Conservation (phyloP, 2,888 invertebrate species). For the Coelopa pilipes region DNA sequence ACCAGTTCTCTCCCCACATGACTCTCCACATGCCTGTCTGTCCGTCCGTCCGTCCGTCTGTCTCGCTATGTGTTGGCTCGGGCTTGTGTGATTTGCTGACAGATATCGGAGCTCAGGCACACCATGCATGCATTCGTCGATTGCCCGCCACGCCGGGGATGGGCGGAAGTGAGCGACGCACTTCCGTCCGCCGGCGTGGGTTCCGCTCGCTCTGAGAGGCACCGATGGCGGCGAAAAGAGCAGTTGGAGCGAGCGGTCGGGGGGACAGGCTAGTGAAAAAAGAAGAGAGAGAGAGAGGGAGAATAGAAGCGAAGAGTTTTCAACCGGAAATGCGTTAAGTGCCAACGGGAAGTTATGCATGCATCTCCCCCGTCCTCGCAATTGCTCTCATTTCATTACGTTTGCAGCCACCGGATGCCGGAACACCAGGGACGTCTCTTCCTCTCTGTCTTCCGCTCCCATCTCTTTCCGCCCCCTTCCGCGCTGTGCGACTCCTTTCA, state of each 20-base stretch:
- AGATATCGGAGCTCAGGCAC: neutral
- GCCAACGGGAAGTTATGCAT: constrained; percentile 4
- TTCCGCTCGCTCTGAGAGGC: too few relatives aligned
- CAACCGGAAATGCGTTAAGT: constrained; percentile 20
- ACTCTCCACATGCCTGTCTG: too few relatives aligned
- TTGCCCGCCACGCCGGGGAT: neutral
- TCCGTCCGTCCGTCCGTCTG: too few relatives aligned
- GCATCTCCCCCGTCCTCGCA: neutral
- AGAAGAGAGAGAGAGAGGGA: too few relatives aligned
- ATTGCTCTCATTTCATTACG: neutral
- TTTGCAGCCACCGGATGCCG: too few relatives aligned
- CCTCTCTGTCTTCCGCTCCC: too few relatives aligned
- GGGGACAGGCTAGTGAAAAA: too few relatives aligned
- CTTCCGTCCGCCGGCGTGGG: neutral
- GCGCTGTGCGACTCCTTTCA: too few relatives aligned
- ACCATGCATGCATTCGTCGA: neutral
- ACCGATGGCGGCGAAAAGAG: neutral
- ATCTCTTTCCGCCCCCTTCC: too few relatives aligned
- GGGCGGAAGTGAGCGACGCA: neutral
- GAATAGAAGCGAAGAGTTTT: neutral
- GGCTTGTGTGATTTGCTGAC: constrained; percentile 7
- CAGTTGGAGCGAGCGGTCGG: too few relatives aligned
- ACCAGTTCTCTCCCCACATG: too few relatives aligned
- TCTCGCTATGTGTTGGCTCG: neutral
- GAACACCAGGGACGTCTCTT: too few relatives aligned